phyloP scores from a whole-genome alignment of 2,888 invertebrate genomes.

The Trissoscelio sp. region DNA sequence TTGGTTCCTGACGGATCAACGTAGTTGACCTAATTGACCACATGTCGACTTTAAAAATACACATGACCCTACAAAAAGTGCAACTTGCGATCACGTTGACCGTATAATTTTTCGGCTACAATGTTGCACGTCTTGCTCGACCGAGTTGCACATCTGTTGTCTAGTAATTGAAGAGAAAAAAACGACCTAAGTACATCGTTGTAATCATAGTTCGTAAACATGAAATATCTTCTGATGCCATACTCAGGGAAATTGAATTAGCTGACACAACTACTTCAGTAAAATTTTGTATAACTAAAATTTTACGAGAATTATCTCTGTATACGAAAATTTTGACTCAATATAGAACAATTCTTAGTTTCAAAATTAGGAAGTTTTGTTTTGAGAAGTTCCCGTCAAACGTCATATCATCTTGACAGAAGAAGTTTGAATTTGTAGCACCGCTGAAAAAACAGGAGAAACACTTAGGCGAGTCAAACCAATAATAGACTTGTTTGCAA shows the following conservation, averaged over 20 bases:
- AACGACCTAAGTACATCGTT: background rate
- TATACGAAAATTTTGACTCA: too few species aligned
- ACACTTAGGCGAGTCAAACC: constrained; percentile 61
- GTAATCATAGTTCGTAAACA: too few species aligned
- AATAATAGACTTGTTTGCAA: constrained; percentile 77
- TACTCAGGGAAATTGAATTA: too few species aligned
- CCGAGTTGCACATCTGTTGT: constrained; percentile 26
- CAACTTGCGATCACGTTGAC: constrained; percentile 18
- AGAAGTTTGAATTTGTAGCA: too few species aligned
- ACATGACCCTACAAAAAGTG: constrained; percentile 3
- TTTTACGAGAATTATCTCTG: too few species aligned
- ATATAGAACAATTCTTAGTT: too few species aligned
- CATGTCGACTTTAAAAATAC: constrained; percentile 13
- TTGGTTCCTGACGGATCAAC: constrained; percentile 17
- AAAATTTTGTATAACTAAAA: too few species aligned
- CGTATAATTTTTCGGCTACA: constrained; percentile 28
- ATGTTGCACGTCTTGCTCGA: constrained; percentile 14
- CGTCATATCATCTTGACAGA: too few species aligned
- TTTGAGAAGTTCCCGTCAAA: too few species aligned
- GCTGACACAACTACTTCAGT: too few species aligned
- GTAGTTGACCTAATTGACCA: constrained; percentile 24
- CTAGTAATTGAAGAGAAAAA: background rate
- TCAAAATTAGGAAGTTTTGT: too few species aligned
- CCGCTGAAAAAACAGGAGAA: constrained; percentile 41
- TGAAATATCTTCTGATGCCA: too few species aligned